phyloP scores from a whole-genome alignment of 2,888 invertebrate species.

The Rotaria macrura region DNA sequence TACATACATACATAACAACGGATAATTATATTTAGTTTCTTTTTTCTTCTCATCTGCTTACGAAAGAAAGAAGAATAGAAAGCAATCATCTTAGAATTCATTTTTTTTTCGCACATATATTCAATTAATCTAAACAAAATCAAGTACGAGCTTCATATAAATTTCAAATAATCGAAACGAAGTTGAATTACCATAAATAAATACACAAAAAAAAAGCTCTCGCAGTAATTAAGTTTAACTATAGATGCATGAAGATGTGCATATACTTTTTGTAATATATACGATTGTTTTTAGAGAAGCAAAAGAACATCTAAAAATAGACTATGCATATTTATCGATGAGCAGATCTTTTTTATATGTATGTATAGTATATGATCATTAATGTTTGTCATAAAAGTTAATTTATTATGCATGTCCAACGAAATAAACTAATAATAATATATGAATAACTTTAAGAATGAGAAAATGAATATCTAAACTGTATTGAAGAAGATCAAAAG shows the following conservation, averaged over 20 bases:
- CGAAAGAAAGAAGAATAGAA: background rate
- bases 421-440: background rate
- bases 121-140: background rate
- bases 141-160: background rate
- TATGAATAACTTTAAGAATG: background rate
- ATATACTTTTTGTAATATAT: background rate
- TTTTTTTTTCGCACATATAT: background rate
- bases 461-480: background rate
- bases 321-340: background rate
- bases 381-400: background rate
- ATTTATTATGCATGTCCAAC: background rate
- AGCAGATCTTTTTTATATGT: too few species aligned
- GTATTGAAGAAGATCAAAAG: background rate
- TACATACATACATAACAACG: background rate
- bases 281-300: background rate
- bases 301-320: background rate
- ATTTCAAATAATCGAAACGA: background rate
- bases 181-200: background rate
- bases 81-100: background rate
- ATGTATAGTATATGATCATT: background rate
- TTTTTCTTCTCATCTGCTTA: background rate
- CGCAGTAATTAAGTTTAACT: background rate
- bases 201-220: background rate
- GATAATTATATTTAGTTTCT: background rate
- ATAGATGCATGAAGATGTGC: background rate